Evolutionary conservation across 2,888 invertebrate genomes (phyloP), one percentile per base, ranked within the genome.

Genomic region (Erebia ligea): DNA sequence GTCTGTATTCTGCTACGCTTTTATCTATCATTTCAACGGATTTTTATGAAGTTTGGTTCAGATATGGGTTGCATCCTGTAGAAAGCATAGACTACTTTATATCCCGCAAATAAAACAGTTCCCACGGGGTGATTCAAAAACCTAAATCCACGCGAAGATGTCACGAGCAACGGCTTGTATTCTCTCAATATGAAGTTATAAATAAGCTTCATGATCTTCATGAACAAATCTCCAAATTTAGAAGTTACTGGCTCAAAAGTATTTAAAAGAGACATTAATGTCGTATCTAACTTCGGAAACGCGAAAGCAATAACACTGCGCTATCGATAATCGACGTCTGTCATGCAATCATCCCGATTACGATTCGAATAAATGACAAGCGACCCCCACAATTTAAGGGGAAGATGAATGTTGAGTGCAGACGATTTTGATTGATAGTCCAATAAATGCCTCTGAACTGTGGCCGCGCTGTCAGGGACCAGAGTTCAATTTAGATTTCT

Each of bases 401-500:
- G 71, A 77, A 81, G 81, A 80, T 78, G 80, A 74, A 78, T 78
- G 77, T 81, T 79, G 71, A 72, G 73, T 72, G 76, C 79, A 79
- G 80, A 79, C 80, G 78, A 80, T 80, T 84, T 86, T 88, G 90
- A 90, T 88, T 88, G 90, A 90, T 90, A 81, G 80, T 79, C 84
- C 81, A 84, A 86, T 81, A 82, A 82, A 84, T 81, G 83, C 83
- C 75, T 81, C 82, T 83, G 79, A 81, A 78, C 81, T 80, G 78
- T 81, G 80, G 81, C 82, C 82, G 77, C 80, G 77, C 82, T 84
- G 87, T 86, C 88, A 83, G 85, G 82, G 84, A 82, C 82, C 86
- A 83, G 82, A 86, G 88, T 90, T 90, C 89, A 90, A 91, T 91
- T 91, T 88, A 76, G 82, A 80, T 78, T 82, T 85, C 81, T 80